Conservation (phyloP, 2,113 vertebrate species). For the Conger conger region DNA sequence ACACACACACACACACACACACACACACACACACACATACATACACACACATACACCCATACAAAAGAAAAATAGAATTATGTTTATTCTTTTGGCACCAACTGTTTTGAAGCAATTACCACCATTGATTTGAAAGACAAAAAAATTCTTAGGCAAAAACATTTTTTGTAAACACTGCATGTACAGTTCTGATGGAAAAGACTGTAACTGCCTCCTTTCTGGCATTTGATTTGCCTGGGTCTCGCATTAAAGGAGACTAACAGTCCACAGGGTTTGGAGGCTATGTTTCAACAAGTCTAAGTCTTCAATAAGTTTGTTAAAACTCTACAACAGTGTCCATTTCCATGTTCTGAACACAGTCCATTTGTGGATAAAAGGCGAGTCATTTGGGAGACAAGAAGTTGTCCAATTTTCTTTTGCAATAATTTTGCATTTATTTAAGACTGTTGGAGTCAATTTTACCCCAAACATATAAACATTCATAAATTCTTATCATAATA, state of each 20-base stretch:
- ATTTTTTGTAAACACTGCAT: conserved; percentile 44
- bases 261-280: conserved; percentile 20
- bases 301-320: conserved; percentile 32
- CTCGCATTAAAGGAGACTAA: conserved; percentile 42
- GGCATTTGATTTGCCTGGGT: conserved; percentile 45
- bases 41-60: conserved; percentile 12
- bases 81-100: conserved; percentile 74
- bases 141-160: conserved; percentile 50
- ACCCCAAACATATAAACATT: no score
- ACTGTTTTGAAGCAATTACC: conserved; percentile 76
- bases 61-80: conserved; percentile 56
- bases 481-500: no score
- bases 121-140: conserved; percentile 65
- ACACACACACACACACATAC: conserved; percentile 41
- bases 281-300: conserved; percentile 26
- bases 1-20: conserved; percentile 5
- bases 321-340: conserved; percentile 19
- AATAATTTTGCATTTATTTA: no score
- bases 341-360: conserved; percentile 69
- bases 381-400: no score
- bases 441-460: no score
- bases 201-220: conserved; percentile 51
- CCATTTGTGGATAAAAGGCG: conserved; percentile 25
- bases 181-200: conserved; percentile 31
- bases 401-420: no score